phyloP scores from a whole-genome alignment of 2,113 vertebrate genomes.

The Oreotrochilus melanogaster region DNA sequence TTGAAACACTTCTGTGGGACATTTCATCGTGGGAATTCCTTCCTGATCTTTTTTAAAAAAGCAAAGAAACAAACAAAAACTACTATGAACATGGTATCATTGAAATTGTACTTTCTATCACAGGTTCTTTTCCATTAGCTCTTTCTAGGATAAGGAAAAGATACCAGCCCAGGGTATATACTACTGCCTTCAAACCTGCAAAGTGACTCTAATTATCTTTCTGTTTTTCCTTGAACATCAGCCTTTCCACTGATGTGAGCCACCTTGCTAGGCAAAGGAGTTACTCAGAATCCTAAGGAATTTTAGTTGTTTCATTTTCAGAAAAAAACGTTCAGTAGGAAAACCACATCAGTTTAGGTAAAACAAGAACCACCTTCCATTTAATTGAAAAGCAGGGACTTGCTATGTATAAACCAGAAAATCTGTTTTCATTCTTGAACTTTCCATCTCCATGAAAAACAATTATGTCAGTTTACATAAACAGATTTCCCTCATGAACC shows the following conservation, averaged over 20 bases:
- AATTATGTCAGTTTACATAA: neutral
- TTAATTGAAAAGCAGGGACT: neutral
- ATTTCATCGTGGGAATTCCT: neutral
- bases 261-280: neutral
- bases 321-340: fast-evolving
- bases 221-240: neutral
- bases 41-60: neutral
- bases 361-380: neutral
- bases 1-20: neutral
- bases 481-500: neutral
- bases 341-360: neutral
- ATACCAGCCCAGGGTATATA: neutral
- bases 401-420: neutral
- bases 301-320: neutral
- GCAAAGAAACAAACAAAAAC: too few species aligned
- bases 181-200: neutral
- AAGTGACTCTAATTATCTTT: neutral
- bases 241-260: neutral
- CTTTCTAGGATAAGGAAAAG: neutral
- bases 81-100: neutral
- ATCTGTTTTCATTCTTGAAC: neutral
- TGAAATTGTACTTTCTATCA: neutral
- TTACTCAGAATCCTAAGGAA: neutral
- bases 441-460: neutral
- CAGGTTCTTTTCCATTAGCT: neutral